Percentiles rank a stretch among this genome's conserved stretches.
Evolutionary conservation across 2,797 vertebrate species (phyloP).

Genomic region (Sebastes trivittatus): DNA sequence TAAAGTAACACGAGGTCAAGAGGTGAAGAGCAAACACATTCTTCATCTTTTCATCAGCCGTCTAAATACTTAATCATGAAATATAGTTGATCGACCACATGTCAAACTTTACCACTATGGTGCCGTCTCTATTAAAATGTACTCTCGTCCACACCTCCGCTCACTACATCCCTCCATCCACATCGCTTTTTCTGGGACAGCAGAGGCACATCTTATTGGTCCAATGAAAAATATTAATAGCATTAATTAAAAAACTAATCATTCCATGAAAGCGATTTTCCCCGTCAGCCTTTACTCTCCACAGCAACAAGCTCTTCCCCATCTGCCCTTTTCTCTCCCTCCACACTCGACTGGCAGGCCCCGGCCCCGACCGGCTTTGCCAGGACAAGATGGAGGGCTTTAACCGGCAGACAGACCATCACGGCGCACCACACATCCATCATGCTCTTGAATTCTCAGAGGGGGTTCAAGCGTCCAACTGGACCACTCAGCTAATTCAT

Average conservation of each 20-base stretch:
- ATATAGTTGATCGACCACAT: conserved; percentile 6
- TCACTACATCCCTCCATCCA: conserved; percentile 15
- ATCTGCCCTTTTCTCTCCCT: conserved; percentile 21
- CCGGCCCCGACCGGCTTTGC: neutral
- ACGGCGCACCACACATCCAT: conserved; percentile 76
- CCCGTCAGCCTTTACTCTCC: conserved; percentile 27
- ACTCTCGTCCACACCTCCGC: conserved; percentile 14
- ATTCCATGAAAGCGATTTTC: conserved; percentile 39
- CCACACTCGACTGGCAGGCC: neutral
- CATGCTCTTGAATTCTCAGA: conserved; percentile 63
- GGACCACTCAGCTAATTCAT: conserved; percentile 70
- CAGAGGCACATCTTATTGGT: conserved; percentile 2
- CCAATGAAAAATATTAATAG: conserved; percentile 67
- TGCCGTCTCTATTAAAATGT: conserved; percentile 26
- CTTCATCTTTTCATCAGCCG: conserved; percentile 27
- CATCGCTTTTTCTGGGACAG: conserved; percentile 6
- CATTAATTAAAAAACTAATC: conserved; percentile 73
- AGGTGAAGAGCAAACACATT: conserved; percentile 29
- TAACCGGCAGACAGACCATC: conserved; percentile 66
- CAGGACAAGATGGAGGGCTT: conserved; percentile 51
- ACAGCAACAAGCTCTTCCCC: conserved; percentile 24
- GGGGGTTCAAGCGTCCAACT: conserved; percentile 60
- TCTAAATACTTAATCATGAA: conserved; percentile 24
- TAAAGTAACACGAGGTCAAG: neutral
- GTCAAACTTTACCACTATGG: conserved; percentile 15